Conservation (phyloP, 2,113 vertebrate genomes). For the Anolis sagrei region DNA sequence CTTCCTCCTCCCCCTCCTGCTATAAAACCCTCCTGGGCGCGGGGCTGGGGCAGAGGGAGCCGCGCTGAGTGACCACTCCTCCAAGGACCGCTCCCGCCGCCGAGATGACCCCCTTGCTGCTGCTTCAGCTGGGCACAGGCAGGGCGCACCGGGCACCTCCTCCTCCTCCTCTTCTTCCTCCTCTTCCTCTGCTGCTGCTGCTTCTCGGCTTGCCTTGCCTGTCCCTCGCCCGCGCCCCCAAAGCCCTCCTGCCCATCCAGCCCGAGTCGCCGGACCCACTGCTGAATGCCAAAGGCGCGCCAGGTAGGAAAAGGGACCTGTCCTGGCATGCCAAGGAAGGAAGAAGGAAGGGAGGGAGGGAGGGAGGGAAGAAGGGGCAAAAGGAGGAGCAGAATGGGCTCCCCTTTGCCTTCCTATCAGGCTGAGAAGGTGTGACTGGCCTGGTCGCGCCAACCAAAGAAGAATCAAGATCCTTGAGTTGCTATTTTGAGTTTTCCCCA, state of each 20-base stretch:
- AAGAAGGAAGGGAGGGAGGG: no score
- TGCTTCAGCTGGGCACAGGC: neutral
- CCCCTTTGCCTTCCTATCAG: no score
- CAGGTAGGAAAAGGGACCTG: slow-evolving; percentile 75
- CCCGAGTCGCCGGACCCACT: slow-evolving; percentile 84
- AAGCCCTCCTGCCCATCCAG: slow-evolving; percentile 86
- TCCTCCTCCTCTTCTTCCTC: neutral
- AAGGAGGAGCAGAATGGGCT: neutral
- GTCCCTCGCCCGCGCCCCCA: slow-evolving; percentile 71
- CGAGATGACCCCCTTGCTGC: neutral
- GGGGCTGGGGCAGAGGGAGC: slow-evolving; percentile 6
- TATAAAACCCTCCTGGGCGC: slow-evolving; percentile 53
- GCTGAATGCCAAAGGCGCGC: slow-evolving; percentile 78
- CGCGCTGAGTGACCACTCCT: neutral
- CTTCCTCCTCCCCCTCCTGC: slow-evolving; percentile 47
- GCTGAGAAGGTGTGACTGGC: no score
- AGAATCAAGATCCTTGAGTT: no score
- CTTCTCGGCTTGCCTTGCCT: neutral
- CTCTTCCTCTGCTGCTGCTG: slow-evolving; percentile 6
- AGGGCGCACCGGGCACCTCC: neutral
- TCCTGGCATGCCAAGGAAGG: no score
- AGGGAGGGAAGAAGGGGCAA: neutral
- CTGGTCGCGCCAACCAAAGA: no score
- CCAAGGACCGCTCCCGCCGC: slow-evolving; percentile 12
- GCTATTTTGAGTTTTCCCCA: no score